phyloP scores from a whole-genome alignment of 2,888 invertebrate genomes.

The Epirrhoe alternata region DNA sequence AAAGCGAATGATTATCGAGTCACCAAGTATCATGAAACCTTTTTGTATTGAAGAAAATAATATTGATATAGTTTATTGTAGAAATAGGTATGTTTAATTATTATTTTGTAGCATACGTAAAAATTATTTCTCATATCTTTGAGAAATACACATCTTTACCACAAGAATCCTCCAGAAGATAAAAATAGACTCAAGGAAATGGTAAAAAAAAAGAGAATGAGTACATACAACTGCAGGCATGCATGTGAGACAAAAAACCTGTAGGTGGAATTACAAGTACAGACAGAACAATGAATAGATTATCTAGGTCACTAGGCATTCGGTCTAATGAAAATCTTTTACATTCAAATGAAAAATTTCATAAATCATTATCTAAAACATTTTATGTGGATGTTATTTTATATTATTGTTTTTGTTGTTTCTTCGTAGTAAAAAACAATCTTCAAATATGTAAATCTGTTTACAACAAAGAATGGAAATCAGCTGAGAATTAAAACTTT shows the following conservation, averaged over 20 bases:
- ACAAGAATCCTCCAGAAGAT: not conserved
- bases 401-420: not conserved
- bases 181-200: constrained; percentile 6
- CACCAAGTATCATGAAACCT: not conserved
- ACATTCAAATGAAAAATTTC: not conserved
- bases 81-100: too few relatives aligned
- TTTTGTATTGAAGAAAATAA: too few relatives aligned
- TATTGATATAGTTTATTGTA: too few relatives aligned
- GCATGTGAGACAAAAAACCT: constrained; percentile 4
- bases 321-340: constrained; percentile 5
- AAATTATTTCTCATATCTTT: too few relatives aligned
- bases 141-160: too few relatives aligned
- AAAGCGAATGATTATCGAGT: not conserved
- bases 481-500: too few relatives aligned
- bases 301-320: constrained; percentile 20
- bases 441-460: too few relatives aligned
- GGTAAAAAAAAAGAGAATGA: not conserved
- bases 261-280: not conserved
- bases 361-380: not conserved
- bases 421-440: too few relatives aligned
- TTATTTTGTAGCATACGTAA: too few relatives aligned
- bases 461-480: too few relatives aligned
- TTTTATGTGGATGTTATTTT: not conserved
- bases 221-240: not conserved
- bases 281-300: constrained; percentile 21